Conservation (phyloP, 2,888 invertebrate genomes). For the Lypha dubia region DNA sequence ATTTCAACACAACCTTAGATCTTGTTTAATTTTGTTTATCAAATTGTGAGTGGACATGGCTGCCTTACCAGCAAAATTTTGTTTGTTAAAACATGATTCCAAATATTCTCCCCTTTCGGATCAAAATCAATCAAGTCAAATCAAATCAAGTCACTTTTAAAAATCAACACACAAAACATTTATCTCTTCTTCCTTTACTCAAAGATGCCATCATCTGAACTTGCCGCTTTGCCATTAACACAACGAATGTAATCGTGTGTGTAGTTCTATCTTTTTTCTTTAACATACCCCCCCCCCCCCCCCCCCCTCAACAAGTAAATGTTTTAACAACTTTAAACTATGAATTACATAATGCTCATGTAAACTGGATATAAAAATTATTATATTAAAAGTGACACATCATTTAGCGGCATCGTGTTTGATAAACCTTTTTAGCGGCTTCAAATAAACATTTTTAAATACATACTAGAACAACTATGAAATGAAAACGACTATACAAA, state of each 20-base stretch:
- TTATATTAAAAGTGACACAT: conserved; percentile 72
- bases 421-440: conserved; percentile 63
- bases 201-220: neutral
- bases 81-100: neutral
- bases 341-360: conserved; percentile 51
- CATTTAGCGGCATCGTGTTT: conserved; percentile 70
- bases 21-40: too few species aligned
- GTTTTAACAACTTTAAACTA: conserved; percentile 63
- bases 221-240: conserved; percentile 1
- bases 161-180: neutral
- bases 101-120: neutral
- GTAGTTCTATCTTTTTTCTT: conserved; percentile 1
- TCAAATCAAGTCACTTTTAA: neutral
- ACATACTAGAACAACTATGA: conserved; percentile 14
- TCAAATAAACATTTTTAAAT: conserved; percentile 36
- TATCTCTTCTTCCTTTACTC: neutral
- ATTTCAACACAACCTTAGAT: too few species aligned
- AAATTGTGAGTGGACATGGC: too few species aligned
- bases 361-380: conserved; percentile 65
- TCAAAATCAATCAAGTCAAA: neutral
- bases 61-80: neutral
- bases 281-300: conserved; percentile 51
- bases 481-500: conserved; percentile 2
- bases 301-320: conserved; percentile 50
- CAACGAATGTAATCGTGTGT: neutral